Evolutionary conservation across 2,888 invertebrate genomes (phyloP).

Genomic region (Ennomos quercinarius): DNA sequence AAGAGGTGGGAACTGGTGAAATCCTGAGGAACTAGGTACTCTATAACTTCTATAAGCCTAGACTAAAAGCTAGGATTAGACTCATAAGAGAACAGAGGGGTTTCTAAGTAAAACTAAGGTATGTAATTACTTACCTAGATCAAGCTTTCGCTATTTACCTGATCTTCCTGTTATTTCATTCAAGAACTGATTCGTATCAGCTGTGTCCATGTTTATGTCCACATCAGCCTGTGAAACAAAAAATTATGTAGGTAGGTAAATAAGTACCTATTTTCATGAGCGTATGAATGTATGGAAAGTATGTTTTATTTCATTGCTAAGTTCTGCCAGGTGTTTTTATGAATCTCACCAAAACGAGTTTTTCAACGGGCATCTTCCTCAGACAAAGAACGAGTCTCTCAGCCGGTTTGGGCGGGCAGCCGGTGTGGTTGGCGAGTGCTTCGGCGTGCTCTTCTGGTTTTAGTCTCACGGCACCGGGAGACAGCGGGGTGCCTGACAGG

Average conservation of each 20-base stretch:
- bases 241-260: not conserved
- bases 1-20: too few relatives aligned
- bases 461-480: conserved; percentile 88
- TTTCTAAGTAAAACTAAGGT: too few relatives aligned
- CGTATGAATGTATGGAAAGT: too few relatives aligned
- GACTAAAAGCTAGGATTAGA: too few relatives aligned
- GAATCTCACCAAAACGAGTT: conserved; percentile 65
- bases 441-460: conserved; percentile 86
- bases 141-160: conserved; percentile 52
- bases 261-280: too few relatives aligned
- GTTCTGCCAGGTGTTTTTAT: not conserved
- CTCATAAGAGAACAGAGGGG: not conserved
- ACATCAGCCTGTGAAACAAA: conserved; percentile 82
- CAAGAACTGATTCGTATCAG: conserved; percentile 86
- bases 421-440: conserved; percentile 86
- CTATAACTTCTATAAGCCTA: too few relatives aligned
- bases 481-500: conserved; percentile 90
- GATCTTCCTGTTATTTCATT: conserved; percentile 86
- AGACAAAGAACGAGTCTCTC: conserved; percentile 89
- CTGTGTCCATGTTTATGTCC: conserved; percentile 78
- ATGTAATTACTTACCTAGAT: too few relatives aligned
- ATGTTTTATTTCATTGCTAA: not conserved
- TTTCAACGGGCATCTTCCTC: conserved; percentile 78
- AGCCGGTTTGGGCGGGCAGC: conserved; percentile 85
- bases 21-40: too few relatives aligned